Percentiles rank a stretch among this genome's conserved stretches.
These are phyloP conservation scores for Galerucella pusilla DNA, from an alignment of 2,888 invertebrate genomes.

Conservation along the genomic window DNA sequence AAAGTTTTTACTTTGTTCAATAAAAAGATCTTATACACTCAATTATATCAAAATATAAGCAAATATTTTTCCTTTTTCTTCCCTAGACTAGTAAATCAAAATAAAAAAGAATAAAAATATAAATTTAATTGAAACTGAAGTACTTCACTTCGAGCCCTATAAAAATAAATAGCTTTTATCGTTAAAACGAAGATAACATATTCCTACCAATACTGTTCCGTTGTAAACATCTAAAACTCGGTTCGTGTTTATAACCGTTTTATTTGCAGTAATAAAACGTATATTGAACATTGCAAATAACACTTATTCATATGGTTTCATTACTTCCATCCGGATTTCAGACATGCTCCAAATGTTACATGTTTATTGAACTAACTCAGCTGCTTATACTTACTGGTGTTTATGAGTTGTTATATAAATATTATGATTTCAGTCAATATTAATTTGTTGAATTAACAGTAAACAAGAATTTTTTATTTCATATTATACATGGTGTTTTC, in stretches of 20 bases:
- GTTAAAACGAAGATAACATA: neutral
- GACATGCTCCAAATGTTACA: conserved; percentile 4
- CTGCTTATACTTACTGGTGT: neutral
- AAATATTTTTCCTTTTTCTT: no score
- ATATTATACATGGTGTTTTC: neutral
- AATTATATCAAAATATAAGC: no score
- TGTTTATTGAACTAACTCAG: conserved; percentile 6
- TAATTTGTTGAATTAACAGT: neutral
- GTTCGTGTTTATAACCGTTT: neutral
- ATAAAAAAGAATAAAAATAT: neutral
- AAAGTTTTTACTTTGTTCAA: no score
- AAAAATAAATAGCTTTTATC: neutral
- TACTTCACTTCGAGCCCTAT: neutral
- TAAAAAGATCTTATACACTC: no score
- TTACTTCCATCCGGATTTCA: conserved; percentile 13
- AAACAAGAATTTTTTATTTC: neutral
- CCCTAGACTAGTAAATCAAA: no score
- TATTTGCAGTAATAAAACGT: conserved; percentile 1
- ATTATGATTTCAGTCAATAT: neutral
- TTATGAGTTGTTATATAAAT: conserved; percentile 1
- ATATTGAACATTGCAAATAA: conserved; percentile 3
- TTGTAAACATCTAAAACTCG: neutral
- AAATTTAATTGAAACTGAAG: neutral
- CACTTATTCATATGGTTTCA: conserved; percentile 7
- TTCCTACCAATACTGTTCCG: neutral